Conservation (phyloP, 2,797 vertebrate species). For the Alcedo atthis region DNA sequence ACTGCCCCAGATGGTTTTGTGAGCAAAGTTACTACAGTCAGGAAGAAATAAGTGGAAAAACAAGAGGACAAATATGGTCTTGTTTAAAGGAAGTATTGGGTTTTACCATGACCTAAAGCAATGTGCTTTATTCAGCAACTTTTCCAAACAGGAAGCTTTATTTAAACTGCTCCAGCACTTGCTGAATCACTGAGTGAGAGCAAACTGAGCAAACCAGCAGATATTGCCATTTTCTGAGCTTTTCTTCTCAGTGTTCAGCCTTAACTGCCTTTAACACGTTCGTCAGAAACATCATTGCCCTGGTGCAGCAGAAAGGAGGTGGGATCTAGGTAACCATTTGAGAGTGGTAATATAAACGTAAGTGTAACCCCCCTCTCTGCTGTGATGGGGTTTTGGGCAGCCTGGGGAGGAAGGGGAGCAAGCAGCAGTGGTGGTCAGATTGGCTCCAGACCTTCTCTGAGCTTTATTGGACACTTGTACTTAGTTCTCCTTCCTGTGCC, state of each 20-base stretch:
- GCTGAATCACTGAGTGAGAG: constrained; percentile 41
- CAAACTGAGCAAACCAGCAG: background rate
- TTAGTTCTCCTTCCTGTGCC: background rate
- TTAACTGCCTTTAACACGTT: background rate
- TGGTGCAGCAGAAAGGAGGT: background rate
- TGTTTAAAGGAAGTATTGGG: constrained; percentile 25
- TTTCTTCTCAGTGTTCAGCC: background rate
- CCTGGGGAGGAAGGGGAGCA: background rate
- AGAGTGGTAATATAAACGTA: background rate
- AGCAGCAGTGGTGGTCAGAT: background rate
- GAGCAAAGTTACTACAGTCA: background rate
- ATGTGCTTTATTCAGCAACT: constrained; percentile 52
- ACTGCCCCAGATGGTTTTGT: background rate
- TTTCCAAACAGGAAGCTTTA: constrained; percentile 45
- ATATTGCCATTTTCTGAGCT: background rate
- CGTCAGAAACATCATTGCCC: background rate
- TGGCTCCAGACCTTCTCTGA: background rate
- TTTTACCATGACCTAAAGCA: constrained; percentile 25
- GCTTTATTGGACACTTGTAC: background rate
- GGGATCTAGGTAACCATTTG: background rate
- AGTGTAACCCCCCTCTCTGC: background rate
- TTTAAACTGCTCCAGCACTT: background rate
- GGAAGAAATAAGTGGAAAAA: constrained; percentile 33
- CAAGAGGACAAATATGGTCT: constrained; percentile 24
- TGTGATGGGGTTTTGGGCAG: background rate